Evolutionary conservation across 37 sponge, comb jelly and placozoan species (phyloP).

Genomic region (Spongilla lacustris): DNA sequence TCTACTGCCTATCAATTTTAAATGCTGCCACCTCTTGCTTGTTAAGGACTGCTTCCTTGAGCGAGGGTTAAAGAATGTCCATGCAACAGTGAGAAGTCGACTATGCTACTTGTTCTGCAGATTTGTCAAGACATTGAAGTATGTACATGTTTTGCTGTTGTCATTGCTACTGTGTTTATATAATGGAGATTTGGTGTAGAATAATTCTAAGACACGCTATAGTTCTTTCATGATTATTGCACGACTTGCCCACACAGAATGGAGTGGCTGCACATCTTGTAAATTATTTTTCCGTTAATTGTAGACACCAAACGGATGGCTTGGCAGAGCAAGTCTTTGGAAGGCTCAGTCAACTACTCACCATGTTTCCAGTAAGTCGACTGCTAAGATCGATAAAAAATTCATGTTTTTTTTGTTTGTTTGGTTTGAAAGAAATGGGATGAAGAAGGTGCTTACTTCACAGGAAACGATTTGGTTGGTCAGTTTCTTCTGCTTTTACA

Average conservation of each 20-base stretch:
- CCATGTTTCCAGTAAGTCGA: conserved; percentile 43
- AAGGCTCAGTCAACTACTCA: conserved; percentile 38
- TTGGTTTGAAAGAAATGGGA: background rate
- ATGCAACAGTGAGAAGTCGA: conserved; percentile 73
- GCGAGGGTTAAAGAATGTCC: conserved; percentile 66
- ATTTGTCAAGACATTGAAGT: conserved; percentile 82
- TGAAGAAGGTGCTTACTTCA: conserved; percentile 25
- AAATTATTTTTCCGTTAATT: background rate
- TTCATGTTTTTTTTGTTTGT: background rate
- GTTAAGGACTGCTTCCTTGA: conserved; percentile 67
- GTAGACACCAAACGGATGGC: conserved; percentile 40
- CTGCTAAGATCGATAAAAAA: background rate
- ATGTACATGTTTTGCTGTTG: background rate
- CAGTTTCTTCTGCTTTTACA: conserved; percentile 1
- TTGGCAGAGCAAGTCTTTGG: conserved; percentile 50
- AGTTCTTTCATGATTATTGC: too few relatives aligned
- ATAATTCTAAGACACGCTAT: too few relatives aligned
- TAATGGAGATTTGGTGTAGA: too few relatives aligned
- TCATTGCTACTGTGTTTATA: background rate
- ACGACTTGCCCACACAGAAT: too few relatives aligned
- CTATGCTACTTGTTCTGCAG: conserved; percentile 79
- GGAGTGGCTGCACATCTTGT: too few relatives aligned
- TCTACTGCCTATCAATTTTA: background rate
- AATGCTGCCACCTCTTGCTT: background rate
- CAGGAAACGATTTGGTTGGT: conserved; percentile 34